Evolutionary conservation across 2,888 invertebrate genomes (phyloP).

Genomic region (Eristalis arbustorum): DNA sequence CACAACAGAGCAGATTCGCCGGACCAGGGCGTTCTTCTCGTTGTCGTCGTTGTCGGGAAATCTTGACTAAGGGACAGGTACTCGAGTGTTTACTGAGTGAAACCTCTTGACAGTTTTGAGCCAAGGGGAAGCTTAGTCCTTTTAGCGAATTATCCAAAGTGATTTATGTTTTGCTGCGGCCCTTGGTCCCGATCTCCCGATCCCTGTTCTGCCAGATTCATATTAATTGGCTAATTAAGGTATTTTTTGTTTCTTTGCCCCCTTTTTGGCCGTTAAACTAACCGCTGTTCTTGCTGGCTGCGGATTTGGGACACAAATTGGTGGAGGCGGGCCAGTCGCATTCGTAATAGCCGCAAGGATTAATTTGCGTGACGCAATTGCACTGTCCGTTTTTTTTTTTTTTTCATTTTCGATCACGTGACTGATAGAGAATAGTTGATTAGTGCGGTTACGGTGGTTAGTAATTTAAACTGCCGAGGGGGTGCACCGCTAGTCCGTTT

Average conservation of each 20-base stretch:
- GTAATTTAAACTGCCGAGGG: not conserved
- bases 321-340: not conserved
- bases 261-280: not conserved
- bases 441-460: not conserved
- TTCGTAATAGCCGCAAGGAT: slow-evolving; percentile 14
- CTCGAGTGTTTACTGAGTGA: slow-evolving; percentile 45
- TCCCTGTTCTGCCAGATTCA: slow-evolving; percentile 39
- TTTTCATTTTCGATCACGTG: not conserved
- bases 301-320: not conserved
- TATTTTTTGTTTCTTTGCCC: slow-evolving; percentile 20
- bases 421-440: not conserved
- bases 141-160: slow-evolving; percentile 59
- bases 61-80: slow-evolving; percentile 26
- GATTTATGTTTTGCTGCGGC: slow-evolving; percentile 42
- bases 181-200: not conserved
- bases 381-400: not conserved
- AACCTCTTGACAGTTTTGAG: slow-evolving; percentile 54
- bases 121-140: slow-evolving; percentile 52
- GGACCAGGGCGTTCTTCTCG: not conserved
- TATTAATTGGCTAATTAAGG: slow-evolving; percentile 66
- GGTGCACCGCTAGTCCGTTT: not conserved
- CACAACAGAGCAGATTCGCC: not conserved
- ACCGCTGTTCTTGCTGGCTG: slow-evolving; percentile 26
- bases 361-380: slow-evolving; percentile 25
- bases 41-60: not conserved